Evolutionary conservation across 2,113 vertebrate species (phyloP).

Genomic region (Scortum barcoo): DNA sequence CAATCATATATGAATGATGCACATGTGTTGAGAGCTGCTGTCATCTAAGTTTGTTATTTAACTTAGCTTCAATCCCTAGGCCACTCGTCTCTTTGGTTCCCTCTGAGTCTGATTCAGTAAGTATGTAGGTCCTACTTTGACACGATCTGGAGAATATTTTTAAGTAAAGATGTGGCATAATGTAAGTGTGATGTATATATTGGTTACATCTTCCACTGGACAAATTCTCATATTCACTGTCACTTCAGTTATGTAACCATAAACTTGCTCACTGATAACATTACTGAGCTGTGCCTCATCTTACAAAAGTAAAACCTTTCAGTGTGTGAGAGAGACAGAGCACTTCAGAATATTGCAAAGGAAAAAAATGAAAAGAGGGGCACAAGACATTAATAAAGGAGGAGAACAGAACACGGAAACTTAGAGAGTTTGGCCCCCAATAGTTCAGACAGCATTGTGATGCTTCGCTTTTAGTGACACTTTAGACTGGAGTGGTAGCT

Average conservation of each 20-base stretch:
- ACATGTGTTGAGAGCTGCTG: too few relatives aligned
- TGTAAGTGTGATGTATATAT: not conserved
- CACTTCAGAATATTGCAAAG: not conserved
- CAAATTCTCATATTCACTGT: not conserved
- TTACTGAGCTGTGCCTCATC: not conserved
- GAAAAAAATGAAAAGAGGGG: not conserved
- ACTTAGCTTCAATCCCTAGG: too few relatives aligned
- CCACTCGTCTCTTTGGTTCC: too few relatives aligned
- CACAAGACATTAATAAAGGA: not conserved
- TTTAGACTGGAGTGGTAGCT: slow-evolving; percentile 43
- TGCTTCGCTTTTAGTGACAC: slow-evolving; percentile 14
- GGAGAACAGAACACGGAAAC: not conserved
- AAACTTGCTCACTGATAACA: not conserved
- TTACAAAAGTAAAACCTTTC: slow-evolving; percentile 9
- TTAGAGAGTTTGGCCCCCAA: not conserved
- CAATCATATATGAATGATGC: too few relatives aligned
- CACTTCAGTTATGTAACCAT: not conserved
- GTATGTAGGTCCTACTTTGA: too few relatives aligned
- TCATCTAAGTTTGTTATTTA: too few relatives aligned
- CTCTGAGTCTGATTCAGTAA: too few relatives aligned
- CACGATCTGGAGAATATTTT: too few relatives aligned
- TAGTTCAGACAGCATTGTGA: not conserved
- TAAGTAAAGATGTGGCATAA: too few relatives aligned
- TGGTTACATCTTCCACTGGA: not conserved
- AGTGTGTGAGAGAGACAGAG: not conserved